phyloP scores from a whole-genome alignment of 2,888 invertebrate species.

The Ceramica pisi region DNA sequence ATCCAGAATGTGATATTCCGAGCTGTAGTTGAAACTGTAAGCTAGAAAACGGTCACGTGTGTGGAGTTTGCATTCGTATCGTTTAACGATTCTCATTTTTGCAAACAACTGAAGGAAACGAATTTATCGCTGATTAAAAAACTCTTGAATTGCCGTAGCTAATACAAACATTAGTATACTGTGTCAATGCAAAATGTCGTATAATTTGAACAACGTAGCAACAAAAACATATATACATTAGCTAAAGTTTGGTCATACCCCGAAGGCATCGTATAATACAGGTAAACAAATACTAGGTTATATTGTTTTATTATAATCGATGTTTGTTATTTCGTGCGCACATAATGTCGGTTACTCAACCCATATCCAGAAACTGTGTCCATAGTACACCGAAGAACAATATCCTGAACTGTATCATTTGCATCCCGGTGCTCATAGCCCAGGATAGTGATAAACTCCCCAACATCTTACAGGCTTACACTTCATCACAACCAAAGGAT shows the following conservation, averaged over 20 bases:
- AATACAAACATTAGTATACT: slow-evolving; percentile 49
- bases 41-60: background rate
- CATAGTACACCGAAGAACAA: slow-evolving; percentile 70
- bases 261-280: slow-evolving; percentile 55
- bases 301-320: slow-evolving; percentile 60
- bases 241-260: slow-evolving; percentile 51
- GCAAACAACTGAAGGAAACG: slow-evolving; percentile 12
- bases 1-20: background rate
- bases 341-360: slow-evolving; percentile 45
- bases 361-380: slow-evolving; percentile 51
- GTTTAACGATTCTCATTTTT: slow-evolving; percentile 15
- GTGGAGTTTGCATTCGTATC: background rate
- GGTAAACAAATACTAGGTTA: slow-evolving; percentile 56
- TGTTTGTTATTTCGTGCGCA: slow-evolving; percentile 53
- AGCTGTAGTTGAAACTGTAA: background rate
- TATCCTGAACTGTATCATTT: slow-evolving; percentile 75
- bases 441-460: slow-evolving; percentile 70
- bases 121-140: slow-evolving; percentile 37
- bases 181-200: slow-evolving; percentile 41
- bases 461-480: slow-evolving; percentile 62
- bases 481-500: slow-evolving; percentile 40
- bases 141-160: slow-evolving; percentile 23
- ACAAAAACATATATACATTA: slow-evolving; percentile 37
- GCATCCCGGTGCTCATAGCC: slow-evolving; percentile 76
- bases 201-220: slow-evolving; percentile 48